Evolutionary conservation across 1,140 invertebrate genomes (phyloP).

Genomic region (Sminthurinus signatus): DNA sequence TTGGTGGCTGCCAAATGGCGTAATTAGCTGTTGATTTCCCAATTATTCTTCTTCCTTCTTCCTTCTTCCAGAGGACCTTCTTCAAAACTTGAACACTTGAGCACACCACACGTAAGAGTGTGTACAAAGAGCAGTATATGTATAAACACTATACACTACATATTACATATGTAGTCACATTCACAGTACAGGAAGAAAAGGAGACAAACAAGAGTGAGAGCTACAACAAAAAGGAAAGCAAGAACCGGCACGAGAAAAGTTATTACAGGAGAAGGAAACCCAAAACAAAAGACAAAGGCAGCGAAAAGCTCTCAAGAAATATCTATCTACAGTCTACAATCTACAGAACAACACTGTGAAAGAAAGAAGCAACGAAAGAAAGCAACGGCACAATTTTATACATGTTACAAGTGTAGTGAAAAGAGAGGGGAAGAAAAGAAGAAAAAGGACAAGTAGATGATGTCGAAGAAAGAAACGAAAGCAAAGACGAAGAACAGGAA

Average conservation of each 20-base stretch:
- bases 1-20: background rate
- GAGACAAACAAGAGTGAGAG: no score
- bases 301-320: no score
- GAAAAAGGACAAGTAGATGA: background rate
- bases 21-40: conserved; percentile 6
- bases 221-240: conserved; percentile 2
- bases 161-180: background rate
- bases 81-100: background rate
- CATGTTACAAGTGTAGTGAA: background rate
- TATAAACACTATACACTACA: background rate
- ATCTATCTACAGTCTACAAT: no score
- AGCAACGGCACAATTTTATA: no score
- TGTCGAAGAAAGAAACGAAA: background rate
- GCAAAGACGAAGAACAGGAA: background rate
- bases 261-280: background rate
- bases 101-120: background rate
- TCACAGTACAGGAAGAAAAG: no score
- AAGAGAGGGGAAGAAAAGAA: background rate
- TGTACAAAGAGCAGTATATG: background rate
- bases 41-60: background rate
- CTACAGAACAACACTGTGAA: no score
- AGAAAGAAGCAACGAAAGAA: no score
- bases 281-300: no score
- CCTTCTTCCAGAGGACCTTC: background rate
- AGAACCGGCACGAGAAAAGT: background rate